phyloP scores from a whole-genome alignment of 2,888 invertebrate species.

The Drosophila prolongata region DNA sequence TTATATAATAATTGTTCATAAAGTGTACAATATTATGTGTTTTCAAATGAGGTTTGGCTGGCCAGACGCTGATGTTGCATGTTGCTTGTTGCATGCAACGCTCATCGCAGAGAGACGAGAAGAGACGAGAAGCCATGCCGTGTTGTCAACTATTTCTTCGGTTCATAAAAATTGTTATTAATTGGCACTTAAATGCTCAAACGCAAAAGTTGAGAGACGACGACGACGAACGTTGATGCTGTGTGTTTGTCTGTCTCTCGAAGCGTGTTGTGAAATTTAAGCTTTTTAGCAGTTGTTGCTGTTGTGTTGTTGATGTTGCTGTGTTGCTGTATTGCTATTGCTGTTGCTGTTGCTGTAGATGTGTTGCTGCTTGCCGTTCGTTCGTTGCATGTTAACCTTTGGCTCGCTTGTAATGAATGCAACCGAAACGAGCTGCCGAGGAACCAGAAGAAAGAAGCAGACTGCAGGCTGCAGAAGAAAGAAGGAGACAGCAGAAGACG shows the following conservation, averaged over 20 bases:
- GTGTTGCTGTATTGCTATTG: conserved; percentile 65
- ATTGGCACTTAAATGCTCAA: conserved; percentile 85
- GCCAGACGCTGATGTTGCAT: conserved; percentile 34
- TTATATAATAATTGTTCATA: conserved; percentile 84
- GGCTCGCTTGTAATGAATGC: conserved; percentile 78
- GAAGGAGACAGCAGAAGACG: conserved; percentile 22
- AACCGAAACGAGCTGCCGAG: conserved; percentile 56
- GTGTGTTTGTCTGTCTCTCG: conserved; percentile 58
- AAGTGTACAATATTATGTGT: conserved; percentile 82
- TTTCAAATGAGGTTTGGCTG: conserved; percentile 79
- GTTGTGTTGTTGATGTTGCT: conserved; percentile 62
- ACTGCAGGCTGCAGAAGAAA: conserved; percentile 6
- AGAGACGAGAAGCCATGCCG: conserved; percentile 64
- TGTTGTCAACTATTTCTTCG: conserved; percentile 85
- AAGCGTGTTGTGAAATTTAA: conserved; percentile 79
- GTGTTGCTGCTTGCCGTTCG: conserved; percentile 12
- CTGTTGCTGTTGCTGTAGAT: conserved; percentile 61
- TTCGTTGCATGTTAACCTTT: conserved; percentile 76
- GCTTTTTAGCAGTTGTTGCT: conserved; percentile 74
- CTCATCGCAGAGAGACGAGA: conserved; percentile 37
- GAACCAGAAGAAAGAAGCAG: conserved; percentile 10
- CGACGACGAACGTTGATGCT: conserved; percentile 57
- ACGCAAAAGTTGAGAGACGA: conserved; percentile 81
- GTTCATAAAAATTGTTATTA: conserved; percentile 85
- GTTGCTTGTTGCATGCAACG: conserved; percentile 64